Percentiles rank a stretch among this genome's conserved stretches.
These are phyloP conservation scores for Dysdera silvatica DNA, from an alignment of 1,140 invertebrate species.

Conservation along the genomic window DNA sequence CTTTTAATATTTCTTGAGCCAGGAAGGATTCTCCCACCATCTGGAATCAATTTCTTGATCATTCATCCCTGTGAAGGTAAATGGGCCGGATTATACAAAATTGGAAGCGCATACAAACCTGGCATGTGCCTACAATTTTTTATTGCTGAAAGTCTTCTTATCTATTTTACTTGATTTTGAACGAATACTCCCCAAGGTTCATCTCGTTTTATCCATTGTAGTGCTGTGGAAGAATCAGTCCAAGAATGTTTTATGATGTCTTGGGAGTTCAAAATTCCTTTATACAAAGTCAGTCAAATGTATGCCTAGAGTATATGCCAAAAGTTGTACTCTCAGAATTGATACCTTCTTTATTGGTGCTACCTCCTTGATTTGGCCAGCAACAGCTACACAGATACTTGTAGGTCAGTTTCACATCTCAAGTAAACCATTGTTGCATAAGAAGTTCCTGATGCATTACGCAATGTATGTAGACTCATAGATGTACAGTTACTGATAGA, in stretches of 20 bases:
- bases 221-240: neutral
- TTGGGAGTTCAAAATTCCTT: neutral
- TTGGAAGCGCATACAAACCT: no score
- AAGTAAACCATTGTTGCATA: no score
- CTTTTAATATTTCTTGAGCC: no score
- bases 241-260: neutral
- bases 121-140: neutral
- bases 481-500: no score
- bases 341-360: neutral
- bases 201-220: neutral
- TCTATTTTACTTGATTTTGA: neutral
- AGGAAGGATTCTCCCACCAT: neutral
- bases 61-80: neutral
- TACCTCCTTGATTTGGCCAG: neutral
- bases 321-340: no score
- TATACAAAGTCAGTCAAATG: no score
- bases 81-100: conserved; percentile 1
- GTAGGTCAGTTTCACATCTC: no score
- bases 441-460: no score
- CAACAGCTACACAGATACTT: neutral
- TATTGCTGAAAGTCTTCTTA: neutral
- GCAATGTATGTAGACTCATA: no score
- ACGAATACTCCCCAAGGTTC: neutral
- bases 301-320: no score
- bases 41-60: neutral